Percentiles rank a stretch among this genome's conserved stretches.
Evolutionary conservation across 2,888 invertebrate genomes (phyloP).

Genomic region (Tyria jacobaeae): DNA sequence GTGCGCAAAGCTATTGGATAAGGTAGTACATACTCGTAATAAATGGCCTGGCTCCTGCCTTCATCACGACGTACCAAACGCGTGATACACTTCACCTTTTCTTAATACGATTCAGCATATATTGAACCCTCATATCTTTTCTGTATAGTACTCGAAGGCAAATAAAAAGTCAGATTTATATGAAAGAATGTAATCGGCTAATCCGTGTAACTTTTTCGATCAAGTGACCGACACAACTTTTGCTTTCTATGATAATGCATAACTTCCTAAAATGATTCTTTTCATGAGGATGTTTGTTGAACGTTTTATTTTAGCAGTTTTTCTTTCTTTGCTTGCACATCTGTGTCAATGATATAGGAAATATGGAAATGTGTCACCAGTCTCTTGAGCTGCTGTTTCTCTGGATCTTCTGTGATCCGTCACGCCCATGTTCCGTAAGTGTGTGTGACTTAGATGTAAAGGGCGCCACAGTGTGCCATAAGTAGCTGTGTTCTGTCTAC

Average conservation of each 20-base stretch:
- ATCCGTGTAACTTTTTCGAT: neutral
- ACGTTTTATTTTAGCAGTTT: no score
- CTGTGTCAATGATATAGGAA: no score
- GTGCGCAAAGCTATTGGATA: no score
- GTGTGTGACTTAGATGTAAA: no score
- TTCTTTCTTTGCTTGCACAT: neutral
- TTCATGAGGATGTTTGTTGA: neutral
- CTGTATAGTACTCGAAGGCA: constrained; percentile 2
- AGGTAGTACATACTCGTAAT: no score
- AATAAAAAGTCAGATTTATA: constrained; percentile 7
- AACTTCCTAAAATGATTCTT: neutral
- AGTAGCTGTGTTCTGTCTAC: no score
- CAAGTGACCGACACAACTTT: no score
- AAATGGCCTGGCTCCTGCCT: neutral
- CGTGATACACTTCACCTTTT: neutral
- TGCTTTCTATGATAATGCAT: neutral
- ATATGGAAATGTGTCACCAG: no score
- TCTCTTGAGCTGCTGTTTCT: no score
- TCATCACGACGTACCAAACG: neutral
- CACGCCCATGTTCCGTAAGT: no score
- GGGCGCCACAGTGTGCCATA: no score
- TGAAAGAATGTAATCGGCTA: neutral
- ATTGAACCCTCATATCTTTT: constrained; percentile 12
- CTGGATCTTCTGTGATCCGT: no score
- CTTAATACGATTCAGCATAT: constrained; percentile 10